Base-by-base conservation (phyloP, 2,113 vertebrate genomes). In the Rhinolophus sinicus region DNA sequence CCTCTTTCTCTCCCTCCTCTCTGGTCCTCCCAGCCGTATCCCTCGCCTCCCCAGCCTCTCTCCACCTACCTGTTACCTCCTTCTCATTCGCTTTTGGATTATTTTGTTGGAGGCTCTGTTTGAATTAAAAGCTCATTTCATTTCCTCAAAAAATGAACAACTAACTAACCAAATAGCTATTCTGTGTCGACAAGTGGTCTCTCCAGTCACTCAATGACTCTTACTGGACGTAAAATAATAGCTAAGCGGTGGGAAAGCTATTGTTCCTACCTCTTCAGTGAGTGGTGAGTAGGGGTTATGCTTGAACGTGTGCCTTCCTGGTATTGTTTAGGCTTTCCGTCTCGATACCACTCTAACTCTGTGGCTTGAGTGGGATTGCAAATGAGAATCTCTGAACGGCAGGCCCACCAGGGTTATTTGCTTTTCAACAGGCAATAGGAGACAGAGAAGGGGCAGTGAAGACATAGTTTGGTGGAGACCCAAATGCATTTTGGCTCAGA, bases 111-210 rank as follows among this genome's bases (percentile, higher is more conserved):
- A 90, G 26, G 40, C 52, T 92, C 76, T 76, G 75, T 83, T 88
- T 95, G 85, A 95, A 90, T 95, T 75, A 64, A 96, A 88, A 92
- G 44, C 58, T 93, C 67, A 76, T 76, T 94, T 86, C 16, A 44
- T 69, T 56, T 78, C 38, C 58, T 93, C 26, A 40, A 40, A 86
- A 75, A 76, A 78, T 60, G 70, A 81, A 21, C 90, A 93, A 8
- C 52, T 24, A 62, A 62, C 26, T 7, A 62, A 14, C 10, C n/a
- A 33, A 30, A 54, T 13, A 77, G 80, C 69, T 69, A 8, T 87
- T 94, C 8, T 14, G 13, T 50, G 56, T 44, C 67, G 22, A 24
- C 22, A 70, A 80, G 85, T 64, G 64, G 93, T 54, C 69, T 70
- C 80, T 60, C 30, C 3, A 6, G 47, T 75, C 26, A 4, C 58